These are phyloP conservation scores for Camponotus floridanus DNA, from an alignment of 1,140 invertebrate genomes.

Conservation along the genomic window DNA sequence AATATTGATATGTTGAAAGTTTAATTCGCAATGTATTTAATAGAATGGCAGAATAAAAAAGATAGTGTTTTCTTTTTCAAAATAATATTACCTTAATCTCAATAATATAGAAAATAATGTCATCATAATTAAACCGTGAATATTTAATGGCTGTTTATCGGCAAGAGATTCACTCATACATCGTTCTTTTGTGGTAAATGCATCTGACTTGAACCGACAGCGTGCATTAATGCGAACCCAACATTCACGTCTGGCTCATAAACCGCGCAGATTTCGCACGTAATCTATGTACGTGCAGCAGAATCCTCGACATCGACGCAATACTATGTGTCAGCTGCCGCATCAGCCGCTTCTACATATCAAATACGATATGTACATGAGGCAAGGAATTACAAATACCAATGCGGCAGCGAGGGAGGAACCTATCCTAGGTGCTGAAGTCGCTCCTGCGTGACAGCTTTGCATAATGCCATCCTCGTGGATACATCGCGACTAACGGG, in stretches of 20 bases:
- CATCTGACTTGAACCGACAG: conserved; percentile 5
- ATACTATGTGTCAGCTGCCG: conserved; percentile 45
- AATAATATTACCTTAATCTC: background rate
- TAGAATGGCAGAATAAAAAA: background rate
- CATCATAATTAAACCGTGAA: background rate
- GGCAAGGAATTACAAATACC: conserved; percentile 62
- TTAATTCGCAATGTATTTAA: too few species aligned
- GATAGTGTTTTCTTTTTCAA: background rate
- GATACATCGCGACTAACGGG: conserved; percentile 9
- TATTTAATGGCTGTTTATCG: background rate
- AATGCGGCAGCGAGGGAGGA: conserved; percentile 15
- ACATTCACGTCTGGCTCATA: conserved; percentile 47
- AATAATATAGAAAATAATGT: too few species aligned
- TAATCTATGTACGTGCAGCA: conserved; percentile 46
- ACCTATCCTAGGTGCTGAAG: conserved; percentile 33
- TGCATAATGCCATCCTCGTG: conserved; percentile 21
- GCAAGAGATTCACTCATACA: background rate
- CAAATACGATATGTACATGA: conserved; percentile 57
- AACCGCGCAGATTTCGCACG: conserved; percentile 14
- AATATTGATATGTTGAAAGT: background rate
- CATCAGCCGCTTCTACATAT: conserved; percentile 43
- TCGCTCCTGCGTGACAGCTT: conserved; percentile 45
- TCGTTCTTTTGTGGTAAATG: background rate
- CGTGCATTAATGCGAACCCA: background rate
- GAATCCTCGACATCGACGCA: conserved; percentile 17